Evolutionary conservation across 37 sponge, comb jelly and placozoan species (phyloP).

Genomic region (Tethya wilhelma): DNA sequence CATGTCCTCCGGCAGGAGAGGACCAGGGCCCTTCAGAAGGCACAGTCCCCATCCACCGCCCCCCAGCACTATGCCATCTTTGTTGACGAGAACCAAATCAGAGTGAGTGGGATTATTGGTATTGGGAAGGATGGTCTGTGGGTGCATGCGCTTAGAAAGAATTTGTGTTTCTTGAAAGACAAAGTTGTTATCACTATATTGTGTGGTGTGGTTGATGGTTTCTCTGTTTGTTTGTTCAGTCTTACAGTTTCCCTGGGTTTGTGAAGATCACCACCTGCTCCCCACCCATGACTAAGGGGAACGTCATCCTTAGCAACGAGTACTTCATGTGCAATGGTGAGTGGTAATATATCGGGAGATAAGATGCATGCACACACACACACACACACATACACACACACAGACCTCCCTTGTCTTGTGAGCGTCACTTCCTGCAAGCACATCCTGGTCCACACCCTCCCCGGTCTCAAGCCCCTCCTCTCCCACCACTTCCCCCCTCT

Average conservation of each 20-base stretch:
- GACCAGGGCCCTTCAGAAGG: neutral
- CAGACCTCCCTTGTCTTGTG: constrained; percentile 52
- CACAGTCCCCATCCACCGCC: neutral
- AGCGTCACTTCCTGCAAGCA: constrained; percentile 16
- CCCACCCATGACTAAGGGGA: constrained; percentile 1
- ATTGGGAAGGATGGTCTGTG: no score
- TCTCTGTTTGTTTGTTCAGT: neutral
- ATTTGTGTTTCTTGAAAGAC: neutral
- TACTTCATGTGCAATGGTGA: constrained; percentile 57
- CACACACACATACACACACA: neutral
- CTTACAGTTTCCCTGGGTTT: constrained; percentile 29
- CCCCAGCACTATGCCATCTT: constrained; percentile 27
- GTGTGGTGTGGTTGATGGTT: neutral
- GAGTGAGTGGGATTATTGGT: neutral
- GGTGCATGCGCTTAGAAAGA: no score
- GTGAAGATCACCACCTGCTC: neutral
- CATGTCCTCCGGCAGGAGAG: neutral
- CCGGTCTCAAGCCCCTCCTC: constrained; percentile 34
- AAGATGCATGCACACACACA: no score
- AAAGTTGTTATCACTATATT: neutral
- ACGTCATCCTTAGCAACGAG: constrained; percentile 19
- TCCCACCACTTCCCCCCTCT: constrained; percentile 13
- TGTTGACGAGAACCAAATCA: neutral
- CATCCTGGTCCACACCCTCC: constrained; percentile 27
- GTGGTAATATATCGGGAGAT: no score